These are phyloP conservation scores for Scaptodrosophila lebanonensis DNA, from an alignment of 1,140 invertebrate species.

Conservation along the genomic window DNA sequence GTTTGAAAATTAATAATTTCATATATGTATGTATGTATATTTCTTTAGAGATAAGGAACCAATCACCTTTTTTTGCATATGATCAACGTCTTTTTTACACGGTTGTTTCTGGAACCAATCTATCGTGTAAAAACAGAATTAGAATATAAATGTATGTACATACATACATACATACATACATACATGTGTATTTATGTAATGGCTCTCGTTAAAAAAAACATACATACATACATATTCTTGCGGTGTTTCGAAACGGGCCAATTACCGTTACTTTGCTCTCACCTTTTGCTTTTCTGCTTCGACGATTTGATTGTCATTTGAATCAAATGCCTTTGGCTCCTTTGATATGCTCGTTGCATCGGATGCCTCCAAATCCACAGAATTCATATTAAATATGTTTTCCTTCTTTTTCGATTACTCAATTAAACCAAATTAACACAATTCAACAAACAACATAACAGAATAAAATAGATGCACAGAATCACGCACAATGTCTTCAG, in stretches of 20 bases:
- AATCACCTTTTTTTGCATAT: too few species aligned
- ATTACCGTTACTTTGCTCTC: conserved; percentile 11
- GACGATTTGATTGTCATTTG: neutral
- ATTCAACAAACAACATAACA: neutral
- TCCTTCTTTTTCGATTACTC: neutral
- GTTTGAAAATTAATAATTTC: too few species aligned
- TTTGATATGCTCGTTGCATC: neutral
- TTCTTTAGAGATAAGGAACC: too few species aligned
- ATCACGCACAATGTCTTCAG: too few species aligned
- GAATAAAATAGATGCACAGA: neutral
- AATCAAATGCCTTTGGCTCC: conserved; percentile 3
- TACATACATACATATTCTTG: too few species aligned
- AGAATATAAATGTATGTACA: too few species aligned
- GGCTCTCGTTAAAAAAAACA: too few species aligned
- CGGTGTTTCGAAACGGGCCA: too few species aligned
- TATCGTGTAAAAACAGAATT: too few species aligned
- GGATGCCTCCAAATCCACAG: neutral
- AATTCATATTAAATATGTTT: neutral
- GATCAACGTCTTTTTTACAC: too few species aligned
- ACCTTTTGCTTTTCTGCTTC: conserved; percentile 1
- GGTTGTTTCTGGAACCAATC: too few species aligned
- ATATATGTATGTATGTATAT: too few species aligned
- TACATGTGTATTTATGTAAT: neutral
- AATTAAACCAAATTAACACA: conserved; percentile 20
- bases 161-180: conserved; percentile 2